A percentile compares a stretch with the other conserved stretches of the same genome.
These are phyloP conservation scores for Dryococelus australis DNA, from an alignment of 2,888 invertebrate genomes.

Conservation along the genomic window DNA sequence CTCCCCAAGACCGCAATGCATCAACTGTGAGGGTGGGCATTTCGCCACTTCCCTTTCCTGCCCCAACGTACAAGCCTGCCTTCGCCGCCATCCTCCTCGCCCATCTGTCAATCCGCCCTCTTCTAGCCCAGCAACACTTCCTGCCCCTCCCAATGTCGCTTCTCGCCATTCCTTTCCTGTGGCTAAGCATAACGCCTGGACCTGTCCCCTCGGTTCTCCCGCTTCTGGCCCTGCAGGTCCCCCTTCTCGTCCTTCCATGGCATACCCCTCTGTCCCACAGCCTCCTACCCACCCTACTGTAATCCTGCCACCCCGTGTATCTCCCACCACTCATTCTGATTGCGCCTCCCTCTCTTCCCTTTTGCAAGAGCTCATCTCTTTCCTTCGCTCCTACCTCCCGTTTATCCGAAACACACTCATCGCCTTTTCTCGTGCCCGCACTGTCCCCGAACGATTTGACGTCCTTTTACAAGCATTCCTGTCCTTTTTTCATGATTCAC, in stretches of 20 bases:
- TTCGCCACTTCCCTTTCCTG: background rate
- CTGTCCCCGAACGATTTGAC: background rate
- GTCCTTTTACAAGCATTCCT: background rate
- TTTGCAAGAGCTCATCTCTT: background rate
- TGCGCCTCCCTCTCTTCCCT: background rate
- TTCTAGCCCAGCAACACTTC: background rate
- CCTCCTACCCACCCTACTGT: conserved; percentile 8
- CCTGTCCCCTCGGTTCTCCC: background rate
- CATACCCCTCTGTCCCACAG: background rate
- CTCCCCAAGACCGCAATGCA: background rate
- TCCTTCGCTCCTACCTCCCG: background rate
- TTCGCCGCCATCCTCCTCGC: background rate
- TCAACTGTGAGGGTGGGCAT: background rate
- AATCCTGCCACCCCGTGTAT: conserved; percentile 19
- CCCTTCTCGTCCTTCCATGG: background rate
- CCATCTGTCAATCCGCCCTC: too few relatives aligned
- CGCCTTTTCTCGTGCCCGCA: background rate
- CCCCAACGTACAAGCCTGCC: background rate
- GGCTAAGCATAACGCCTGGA: background rate
- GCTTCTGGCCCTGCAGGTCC: too few relatives aligned
- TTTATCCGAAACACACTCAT: conserved; percentile 25
- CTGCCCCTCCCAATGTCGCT: background rate
- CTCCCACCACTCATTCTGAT: background rate
- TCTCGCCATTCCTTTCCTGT: background rate
- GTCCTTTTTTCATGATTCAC: too few relatives aligned